These are phyloP conservation scores for Atta cephalotes DNA, from an alignment of 1,140 invertebrate genomes.

Conservation along the genomic window DNA sequence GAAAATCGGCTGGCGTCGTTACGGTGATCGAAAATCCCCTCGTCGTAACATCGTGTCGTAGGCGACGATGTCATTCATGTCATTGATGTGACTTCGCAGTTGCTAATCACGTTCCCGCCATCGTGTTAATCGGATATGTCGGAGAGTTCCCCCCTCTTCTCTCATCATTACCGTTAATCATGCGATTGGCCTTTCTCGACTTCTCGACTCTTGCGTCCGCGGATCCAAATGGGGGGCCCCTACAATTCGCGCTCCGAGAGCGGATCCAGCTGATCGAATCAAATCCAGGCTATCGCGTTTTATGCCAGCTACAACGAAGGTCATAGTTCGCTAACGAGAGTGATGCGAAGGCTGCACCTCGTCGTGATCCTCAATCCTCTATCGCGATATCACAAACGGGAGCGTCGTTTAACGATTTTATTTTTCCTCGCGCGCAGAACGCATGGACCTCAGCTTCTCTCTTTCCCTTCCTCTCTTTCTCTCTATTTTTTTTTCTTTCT, in stretches of 20 bases:
- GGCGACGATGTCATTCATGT: background rate
- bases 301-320: background rate
- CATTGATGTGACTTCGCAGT: background rate
- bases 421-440: constrained; percentile 38
- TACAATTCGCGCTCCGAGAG: background rate
- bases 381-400: constrained; percentile 17
- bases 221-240: background rate
- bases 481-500: background rate
- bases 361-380: background rate
- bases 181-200: background rate
- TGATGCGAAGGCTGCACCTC: background rate
- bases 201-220: too few species aligned
- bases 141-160: too few species aligned
- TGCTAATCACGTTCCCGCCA: background rate
- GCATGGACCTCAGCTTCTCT: constrained; percentile 41
- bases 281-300: background rate
- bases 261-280: background rate
- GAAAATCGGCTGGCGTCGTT: constrained; percentile 65
- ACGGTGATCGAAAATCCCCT: constrained; percentile 61
- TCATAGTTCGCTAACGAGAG: constrained; percentile 22
- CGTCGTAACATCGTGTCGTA: constrained; percentile 20
- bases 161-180: background rate
- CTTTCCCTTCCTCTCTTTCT: background rate
- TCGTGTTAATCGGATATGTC: background rate
- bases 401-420: constrained; percentile 56